Evolutionary conservation across 2,113 vertebrate genomes (phyloP).

Genomic region (Malurus cyaneus): DNA sequence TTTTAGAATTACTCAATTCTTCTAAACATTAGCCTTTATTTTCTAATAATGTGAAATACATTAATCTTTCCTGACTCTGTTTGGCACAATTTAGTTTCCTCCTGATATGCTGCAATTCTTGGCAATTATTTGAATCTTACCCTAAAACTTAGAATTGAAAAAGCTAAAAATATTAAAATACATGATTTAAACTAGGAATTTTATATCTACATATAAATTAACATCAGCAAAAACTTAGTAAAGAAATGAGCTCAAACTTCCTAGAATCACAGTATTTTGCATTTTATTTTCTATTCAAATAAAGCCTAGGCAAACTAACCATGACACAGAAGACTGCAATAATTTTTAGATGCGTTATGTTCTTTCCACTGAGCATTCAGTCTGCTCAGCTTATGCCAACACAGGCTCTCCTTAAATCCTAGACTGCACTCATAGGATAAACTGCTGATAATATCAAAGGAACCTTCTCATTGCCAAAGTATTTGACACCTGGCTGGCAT

Average conservation of each 20-base stretch:
- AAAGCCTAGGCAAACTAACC: neutral
- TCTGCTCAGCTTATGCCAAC: neutral
- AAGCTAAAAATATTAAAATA: neutral
- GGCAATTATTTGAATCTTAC: neutral
- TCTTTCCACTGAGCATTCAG: neutral
- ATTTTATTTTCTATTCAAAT: neutral
- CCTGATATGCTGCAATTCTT: neutral
- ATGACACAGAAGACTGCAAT: neutral
- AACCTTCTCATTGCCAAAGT: neutral
- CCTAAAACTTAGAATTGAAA: neutral
- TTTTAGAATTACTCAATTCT: neutral
- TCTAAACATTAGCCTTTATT: neutral
- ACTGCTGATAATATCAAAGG: neutral
- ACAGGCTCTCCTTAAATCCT: neutral
- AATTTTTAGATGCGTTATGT: neutral
- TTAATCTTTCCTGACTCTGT: neutral
- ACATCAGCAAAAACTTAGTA: neutral
- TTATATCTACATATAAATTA: neutral
- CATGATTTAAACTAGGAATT: neutral
- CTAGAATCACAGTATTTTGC: neutral
- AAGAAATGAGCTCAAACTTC: neutral
- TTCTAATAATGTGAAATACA: neutral
- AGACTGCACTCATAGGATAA: neutral
- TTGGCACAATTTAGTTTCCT: neutral
- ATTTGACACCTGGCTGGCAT: conserved; percentile 34